A percentile compares a stretch with the other conserved stretches of the same genome.
phyloP scores from a whole-genome alignment of 53 echinoderm and acorn worm genomes.

The Mesocentrotus franciscanus region DNA sequence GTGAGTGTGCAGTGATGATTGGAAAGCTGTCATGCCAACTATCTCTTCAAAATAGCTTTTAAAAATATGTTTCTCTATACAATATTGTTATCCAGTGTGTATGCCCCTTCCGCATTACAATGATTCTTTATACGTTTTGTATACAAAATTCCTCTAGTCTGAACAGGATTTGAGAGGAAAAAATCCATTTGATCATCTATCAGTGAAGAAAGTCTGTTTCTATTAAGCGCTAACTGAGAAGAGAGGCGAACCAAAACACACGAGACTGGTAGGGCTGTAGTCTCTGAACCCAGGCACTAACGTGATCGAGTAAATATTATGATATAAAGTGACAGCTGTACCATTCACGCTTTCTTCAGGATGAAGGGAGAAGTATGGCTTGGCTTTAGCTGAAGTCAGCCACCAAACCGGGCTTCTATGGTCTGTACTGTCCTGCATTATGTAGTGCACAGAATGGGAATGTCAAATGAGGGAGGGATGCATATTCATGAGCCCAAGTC shows the following conservation, averaged over 20 bases:
- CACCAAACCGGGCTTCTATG: background rate
- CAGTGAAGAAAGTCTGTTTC: conserved; percentile 51
- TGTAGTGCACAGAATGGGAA: too few relatives aligned
- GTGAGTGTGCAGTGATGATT: too few relatives aligned
- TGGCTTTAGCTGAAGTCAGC: background rate
- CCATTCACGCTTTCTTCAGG: background rate
- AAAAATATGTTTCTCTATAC: too few relatives aligned
- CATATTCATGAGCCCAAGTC: too few relatives aligned
- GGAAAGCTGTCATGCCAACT: too few relatives aligned
- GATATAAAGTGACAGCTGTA: background rate
- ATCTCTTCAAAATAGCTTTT: too few relatives aligned
- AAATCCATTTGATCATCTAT: conserved; percentile 54
- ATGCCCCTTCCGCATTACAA: too few relatives aligned
- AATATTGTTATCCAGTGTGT: too few relatives aligned
- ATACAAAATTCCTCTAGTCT: background rate
- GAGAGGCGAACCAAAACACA: conserved; percentile 12
- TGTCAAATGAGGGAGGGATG: too few relatives aligned
- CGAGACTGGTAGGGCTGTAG: background rate
- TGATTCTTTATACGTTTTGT: too few relatives aligned
- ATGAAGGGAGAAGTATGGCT: background rate
- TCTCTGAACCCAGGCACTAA: background rate
- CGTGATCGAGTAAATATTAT: background rate
- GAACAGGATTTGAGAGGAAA: background rate
- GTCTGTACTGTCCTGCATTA: too few relatives aligned
- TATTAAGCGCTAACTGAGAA: conserved; percentile 51